These are phyloP conservation scores for Poeciliopsis presidionis DNA, from an alignment of 2,797 vertebrate species.

Conservation along the genomic window DNA sequence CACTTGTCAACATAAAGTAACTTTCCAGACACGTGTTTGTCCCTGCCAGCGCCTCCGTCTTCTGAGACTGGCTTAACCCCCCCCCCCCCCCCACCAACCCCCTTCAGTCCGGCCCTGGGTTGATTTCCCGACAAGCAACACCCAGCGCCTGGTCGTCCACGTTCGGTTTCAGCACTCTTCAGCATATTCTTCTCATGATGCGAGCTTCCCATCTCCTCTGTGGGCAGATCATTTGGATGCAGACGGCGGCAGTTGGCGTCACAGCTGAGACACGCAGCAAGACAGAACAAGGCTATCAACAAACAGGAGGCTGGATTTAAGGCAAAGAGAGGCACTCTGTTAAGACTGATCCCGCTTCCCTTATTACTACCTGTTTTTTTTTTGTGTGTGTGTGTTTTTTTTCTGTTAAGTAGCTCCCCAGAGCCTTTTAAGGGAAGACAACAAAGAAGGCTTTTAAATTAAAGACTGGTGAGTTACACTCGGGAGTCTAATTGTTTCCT, in stretches of 20 bases:
- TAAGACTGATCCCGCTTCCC: slow-evolving; percentile 37
- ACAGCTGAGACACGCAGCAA: slow-evolving; percentile 35
- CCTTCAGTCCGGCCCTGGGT: slow-evolving; percentile 32
- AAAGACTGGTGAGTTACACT: slow-evolving; percentile 54
- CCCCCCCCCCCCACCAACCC: neutral
- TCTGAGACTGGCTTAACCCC: slow-evolving; percentile 22
- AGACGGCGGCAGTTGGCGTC: slow-evolving; percentile 48
- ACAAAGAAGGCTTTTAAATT: slow-evolving; percentile 40
- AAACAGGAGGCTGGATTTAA: slow-evolving; percentile 38
- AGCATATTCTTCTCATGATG: slow-evolving; percentile 28
- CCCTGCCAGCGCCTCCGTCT: neutral
- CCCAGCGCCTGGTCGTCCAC: slow-evolving; percentile 38
- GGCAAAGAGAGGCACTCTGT: slow-evolving; percentile 23
- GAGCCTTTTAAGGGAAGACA: slow-evolving; percentile 37
- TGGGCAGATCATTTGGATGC: slow-evolving; percentile 52
- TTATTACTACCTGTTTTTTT: slow-evolving; percentile 55
- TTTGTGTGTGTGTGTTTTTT: neutral
- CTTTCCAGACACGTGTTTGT: slow-evolving; percentile 12
- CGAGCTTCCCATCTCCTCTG: slow-evolving; percentile 22
- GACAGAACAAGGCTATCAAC: slow-evolving; percentile 47
- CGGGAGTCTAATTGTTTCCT: slow-evolving; percentile 42
- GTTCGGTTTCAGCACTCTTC: slow-evolving; percentile 48
- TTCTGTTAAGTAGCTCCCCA: slow-evolving; percentile 52
- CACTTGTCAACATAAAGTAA: slow-evolving; percentile 26
- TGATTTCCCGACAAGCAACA: slow-evolving; percentile 19